phyloP scores from a whole-genome alignment of 2,113 vertebrate species.

The Nannobrachium achirus region DNA sequence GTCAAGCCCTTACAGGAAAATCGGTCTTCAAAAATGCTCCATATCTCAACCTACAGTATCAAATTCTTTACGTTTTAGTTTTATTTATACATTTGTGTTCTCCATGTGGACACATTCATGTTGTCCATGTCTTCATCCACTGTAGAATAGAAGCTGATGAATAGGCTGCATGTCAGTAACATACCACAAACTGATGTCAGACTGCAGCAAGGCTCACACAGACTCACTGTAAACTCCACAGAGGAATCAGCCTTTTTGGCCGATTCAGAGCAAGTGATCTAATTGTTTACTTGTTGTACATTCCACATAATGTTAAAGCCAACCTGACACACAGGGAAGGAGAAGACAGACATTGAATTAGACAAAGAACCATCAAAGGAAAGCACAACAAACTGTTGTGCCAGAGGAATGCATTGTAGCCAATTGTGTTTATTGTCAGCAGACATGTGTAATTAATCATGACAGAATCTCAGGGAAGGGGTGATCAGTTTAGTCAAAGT shows the following conservation, averaged over 20 bases:
- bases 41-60: constrained; percentile 13
- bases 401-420: neutral
- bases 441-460: neutral
- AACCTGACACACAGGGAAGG: neutral
- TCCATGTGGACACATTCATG: constrained; percentile 3
- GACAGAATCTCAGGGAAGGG: neutral
- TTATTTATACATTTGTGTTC: neutral
- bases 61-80: neutral
- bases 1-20: constrained; percentile 30
- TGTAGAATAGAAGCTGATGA: constrained; percentile 26
- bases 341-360: neutral
- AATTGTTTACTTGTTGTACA: too few relatives aligned
- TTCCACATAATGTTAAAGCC: neutral
- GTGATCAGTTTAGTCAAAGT: neutral
- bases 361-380: neutral
- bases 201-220: constrained; percentile 1
- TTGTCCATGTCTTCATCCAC: constrained; percentile 23
- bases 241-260: constrained; percentile 10
- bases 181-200: neutral
- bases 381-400: neutral
- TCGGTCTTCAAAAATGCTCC: constrained; percentile 5
- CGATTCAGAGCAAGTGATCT: constrained; percentile 1
- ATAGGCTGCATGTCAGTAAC: constrained; percentile 4
- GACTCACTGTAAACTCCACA: constrained; percentile 20
- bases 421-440: neutral